Evolutionary conservation across 2,888 invertebrate species (phyloP), one percentile per base, ranked within the genome.

Genomic region (Norana najaformis): DNA sequence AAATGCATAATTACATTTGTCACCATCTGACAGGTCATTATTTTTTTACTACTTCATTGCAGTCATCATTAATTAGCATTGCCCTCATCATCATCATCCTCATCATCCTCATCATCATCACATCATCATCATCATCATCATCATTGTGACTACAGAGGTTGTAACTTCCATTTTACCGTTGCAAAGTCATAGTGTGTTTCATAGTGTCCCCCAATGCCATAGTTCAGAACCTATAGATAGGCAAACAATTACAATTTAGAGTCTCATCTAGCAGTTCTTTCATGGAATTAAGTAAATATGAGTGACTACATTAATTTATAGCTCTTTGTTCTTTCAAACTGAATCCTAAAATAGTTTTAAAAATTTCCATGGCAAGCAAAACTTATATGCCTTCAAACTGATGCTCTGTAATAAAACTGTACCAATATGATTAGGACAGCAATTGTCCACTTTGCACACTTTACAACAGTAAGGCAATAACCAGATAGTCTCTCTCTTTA

Each of bases 171-270:
- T 8, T 83, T 37, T 90, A 92, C 92, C 89, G 90, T 89, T 37
- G 92, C 91, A 90, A 92, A 92, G 88, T 92, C 92, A 90, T 90
- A 92, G 39, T 92, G 92, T 34, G 92, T 92, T 88, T 92, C 92
- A 83, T 92, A 92, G 89, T 92, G 92, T 23, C 92, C 92, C 30
- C 92, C 92, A 90, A 92, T 92, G n/a, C 92, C 92, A 89, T 92
- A 92, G 89, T 92, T 92, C 36, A 92, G 83, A 23, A 92, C 92
- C 92, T 92, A 85, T 82, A 53, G 90, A 47, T 13, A 83, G 35
- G 47, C 23, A n/a, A 69, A 69, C n/a, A 30, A 69, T 8, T 5
- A 69, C 20, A 47, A 23, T 23, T 1, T 47, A 30, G n/a, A 8
- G 69, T n/a, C 6, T n/a, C 69, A 69, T 30, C 30, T n/a, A 69